Conservation (phyloP, 2,113 vertebrate genomes). For the Phocoena sinus region DNA sequence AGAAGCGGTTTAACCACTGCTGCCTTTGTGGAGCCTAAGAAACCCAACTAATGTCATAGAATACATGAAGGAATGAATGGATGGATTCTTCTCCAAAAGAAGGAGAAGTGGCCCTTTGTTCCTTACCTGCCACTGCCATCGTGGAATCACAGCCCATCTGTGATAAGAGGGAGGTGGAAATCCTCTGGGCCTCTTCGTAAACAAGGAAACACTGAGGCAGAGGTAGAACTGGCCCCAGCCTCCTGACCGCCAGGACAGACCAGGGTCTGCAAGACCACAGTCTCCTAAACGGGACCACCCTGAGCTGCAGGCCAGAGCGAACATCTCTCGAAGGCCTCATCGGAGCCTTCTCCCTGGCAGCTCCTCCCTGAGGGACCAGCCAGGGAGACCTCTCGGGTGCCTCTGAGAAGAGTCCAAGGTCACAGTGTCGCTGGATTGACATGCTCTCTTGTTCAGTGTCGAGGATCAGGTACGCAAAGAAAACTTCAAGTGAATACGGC, state of each 20-base stretch:
- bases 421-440: rapidly evolving
- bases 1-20: background rate
- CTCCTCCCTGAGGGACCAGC: background rate
- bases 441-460: background rate
- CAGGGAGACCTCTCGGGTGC: background rate
- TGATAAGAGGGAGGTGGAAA: background rate
- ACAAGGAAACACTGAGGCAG: background rate
- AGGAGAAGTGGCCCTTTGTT: background rate
- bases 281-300: background rate
- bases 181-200: background rate
- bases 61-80: background rate
- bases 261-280: background rate
- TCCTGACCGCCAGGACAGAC: background rate
- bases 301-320: background rate
- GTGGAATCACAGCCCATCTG: background rate
- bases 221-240: background rate
- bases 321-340: background rate
- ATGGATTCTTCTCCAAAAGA: background rate
- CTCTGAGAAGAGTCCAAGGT: background rate
- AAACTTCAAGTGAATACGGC: background rate
- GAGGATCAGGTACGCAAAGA: background rate
- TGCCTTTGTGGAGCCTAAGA: background rate
- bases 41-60: background rate
- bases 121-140: background rate
- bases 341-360: too few relatives aligned